These are phyloP conservation scores for Patella vulgata DNA, from an alignment of 1,140 invertebrate species.

Conservation along the genomic window DNA sequence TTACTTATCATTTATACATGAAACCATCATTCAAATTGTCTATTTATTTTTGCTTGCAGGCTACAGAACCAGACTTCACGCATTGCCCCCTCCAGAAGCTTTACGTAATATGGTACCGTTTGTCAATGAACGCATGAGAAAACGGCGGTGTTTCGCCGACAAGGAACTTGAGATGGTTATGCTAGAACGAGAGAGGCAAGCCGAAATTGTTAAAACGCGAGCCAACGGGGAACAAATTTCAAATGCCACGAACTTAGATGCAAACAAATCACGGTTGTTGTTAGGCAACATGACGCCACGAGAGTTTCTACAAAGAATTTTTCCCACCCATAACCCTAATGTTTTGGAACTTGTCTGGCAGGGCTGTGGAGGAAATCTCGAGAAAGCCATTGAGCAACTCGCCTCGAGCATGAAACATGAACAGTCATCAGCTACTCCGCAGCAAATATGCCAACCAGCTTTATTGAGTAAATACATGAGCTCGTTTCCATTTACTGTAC, in stretches of 20 bases:
- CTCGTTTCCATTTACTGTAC: constrained; percentile 5
- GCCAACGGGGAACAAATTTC: constrained; percentile 1
- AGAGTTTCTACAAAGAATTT: constrained; percentile 47
- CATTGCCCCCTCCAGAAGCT: constrained; percentile 46
- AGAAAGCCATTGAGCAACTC: constrained; percentile 46
- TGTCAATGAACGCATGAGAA: constrained; percentile 66
- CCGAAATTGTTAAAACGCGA: constrained; percentile 29
- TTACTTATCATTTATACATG: no score
- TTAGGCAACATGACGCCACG: constrained; percentile 29
- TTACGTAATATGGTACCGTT: constrained; percentile 48
- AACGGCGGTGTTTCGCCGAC: constrained; percentile 68
- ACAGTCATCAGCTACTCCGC: constrained; percentile 1
- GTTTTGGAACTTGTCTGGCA: constrained; percentile 50
- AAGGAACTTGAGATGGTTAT: constrained; percentile 67
- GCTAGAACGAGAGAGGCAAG: constrained; percentile 53
- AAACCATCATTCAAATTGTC: no score
- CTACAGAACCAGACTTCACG: constrained; percentile 43
- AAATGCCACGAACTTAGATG: constrained; percentile 4
- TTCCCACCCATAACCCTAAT: constrained; percentile 45
- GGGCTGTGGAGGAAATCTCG: constrained; percentile 49
- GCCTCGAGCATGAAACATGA: constrained; percentile 30
- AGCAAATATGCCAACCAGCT: constrained; percentile 1
- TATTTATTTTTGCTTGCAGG: constrained; percentile 35
- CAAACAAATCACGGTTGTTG: constrained; percentile 11
- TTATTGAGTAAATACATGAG: not conserved